Evolutionary conservation across 2,888 invertebrate genomes (phyloP).

Genomic region (Tenthredo notha): DNA sequence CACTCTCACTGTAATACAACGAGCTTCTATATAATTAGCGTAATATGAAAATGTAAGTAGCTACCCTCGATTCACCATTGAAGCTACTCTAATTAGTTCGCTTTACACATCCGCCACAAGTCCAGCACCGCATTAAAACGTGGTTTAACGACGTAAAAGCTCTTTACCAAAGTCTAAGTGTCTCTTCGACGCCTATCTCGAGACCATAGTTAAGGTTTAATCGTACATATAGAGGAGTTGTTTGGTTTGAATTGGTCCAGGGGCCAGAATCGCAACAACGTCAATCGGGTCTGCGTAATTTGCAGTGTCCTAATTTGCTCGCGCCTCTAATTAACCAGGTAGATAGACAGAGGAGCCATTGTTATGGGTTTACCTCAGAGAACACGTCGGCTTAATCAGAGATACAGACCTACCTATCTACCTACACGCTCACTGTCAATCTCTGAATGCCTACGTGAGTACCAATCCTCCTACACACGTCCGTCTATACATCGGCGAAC

Average conservation of each 20-base stretch:
- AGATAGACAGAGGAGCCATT: conserved; percentile 29
- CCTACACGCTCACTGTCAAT: not conserved
- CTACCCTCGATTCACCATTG: not conserved
- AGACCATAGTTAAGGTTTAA: not conserved
- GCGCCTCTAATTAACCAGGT: conserved; percentile 46
- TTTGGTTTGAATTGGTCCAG: conserved; percentile 3
- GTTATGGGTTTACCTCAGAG: conserved; percentile 18
- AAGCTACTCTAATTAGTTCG: not conserved
- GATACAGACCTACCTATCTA: conserved; percentile 1
- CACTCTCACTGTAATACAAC: not conserved
- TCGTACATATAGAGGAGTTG: conserved; percentile 8
- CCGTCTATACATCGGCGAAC: not conserved
- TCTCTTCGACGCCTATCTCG: not conserved
- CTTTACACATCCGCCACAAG: not conserved
- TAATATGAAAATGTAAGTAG: not conserved
- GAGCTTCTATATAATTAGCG: not conserved
- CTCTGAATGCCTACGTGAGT: not conserved
- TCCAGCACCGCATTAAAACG: not conserved
- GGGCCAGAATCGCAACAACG: conserved; percentile 26
- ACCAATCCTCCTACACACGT: not conserved
- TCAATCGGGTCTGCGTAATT: conserved; percentile 44
- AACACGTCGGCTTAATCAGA: conserved; percentile 48
- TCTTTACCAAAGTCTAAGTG: not conserved
- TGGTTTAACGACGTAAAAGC: not conserved
- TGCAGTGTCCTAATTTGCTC: conserved; percentile 49